Evolutionary conservation across 2,888 invertebrate species (phyloP).

Genomic region (Ctenicera cuprea): DNA sequence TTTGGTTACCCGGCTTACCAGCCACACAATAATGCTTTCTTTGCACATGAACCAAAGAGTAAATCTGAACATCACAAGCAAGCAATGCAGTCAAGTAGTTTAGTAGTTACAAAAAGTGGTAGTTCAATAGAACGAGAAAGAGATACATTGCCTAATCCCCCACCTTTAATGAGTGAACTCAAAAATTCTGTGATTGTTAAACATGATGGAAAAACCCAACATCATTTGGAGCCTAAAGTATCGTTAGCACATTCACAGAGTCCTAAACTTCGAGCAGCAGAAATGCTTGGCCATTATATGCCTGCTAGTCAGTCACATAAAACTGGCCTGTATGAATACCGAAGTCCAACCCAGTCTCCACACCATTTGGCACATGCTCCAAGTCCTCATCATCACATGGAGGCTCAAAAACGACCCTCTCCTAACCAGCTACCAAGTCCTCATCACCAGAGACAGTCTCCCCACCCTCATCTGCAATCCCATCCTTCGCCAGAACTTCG

Average conservation of each 20-base stretch:
- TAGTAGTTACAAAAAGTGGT: conserved; percentile 70
- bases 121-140: conserved; percentile 64
- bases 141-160: conserved; percentile 78
- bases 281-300: conserved; percentile 76
- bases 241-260: conserved; percentile 77
- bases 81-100: conserved; percentile 63
- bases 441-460: conserved; percentile 72
- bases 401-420: conserved; percentile 65
- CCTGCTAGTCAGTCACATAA: conserved; percentile 72
- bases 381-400: conserved; percentile 68
- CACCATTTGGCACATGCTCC: conserved; percentile 69
- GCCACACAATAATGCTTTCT: conserved; percentile 69
- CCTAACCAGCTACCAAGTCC: conserved; percentile 72
- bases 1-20: conserved; percentile 81
- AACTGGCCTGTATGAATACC: conserved; percentile 68
- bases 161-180: conserved; percentile 80
- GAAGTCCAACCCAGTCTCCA: conserved; percentile 72
- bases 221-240: conserved; percentile 74
- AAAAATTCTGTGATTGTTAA: conserved; percentile 88
- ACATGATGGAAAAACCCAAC: conserved; percentile 80
- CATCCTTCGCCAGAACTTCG: conserved; percentile 69
- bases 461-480: conserved; percentile 71
- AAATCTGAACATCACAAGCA: conserved; percentile 74
- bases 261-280: conserved; percentile 75
- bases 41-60: conserved; percentile 77